A percentile compares a stretch with the other conserved stretches of the same genome.
phyloP scores from a whole-genome alignment of 2,113 vertebrate species.

The Entelurus aequoreus region DNA sequence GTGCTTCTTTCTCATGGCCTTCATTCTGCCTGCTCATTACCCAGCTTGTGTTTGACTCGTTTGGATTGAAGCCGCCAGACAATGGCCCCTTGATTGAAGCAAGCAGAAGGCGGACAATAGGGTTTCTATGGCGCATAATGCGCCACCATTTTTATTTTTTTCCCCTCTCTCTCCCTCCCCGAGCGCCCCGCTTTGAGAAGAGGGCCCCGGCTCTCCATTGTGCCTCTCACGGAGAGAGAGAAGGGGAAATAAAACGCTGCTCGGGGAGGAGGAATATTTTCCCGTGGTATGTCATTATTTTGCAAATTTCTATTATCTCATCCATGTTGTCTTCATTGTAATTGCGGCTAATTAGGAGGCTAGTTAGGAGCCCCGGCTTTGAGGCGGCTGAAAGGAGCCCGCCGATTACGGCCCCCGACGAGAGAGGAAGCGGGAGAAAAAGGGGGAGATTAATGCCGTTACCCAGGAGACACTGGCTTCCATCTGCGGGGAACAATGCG shows the following conservation, averaged over 20 bases:
- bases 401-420: conserved; percentile 97
- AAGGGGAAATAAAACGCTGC: conserved; percentile 83
- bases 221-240: conserved; percentile 73
- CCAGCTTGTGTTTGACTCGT: conserved; percentile 98
- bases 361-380: conserved; percentile 99
- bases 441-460: conserved; percentile 99
- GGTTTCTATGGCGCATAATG: conserved; percentile 98
- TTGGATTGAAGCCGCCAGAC: conserved; percentile 99
- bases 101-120: conserved; percentile 98
- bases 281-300: conserved; percentile 99
- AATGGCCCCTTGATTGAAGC: conserved; percentile 99
- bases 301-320: conserved; percentile 99
- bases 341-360: conserved; percentile 99
- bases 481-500: conserved; percentile 99
- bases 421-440: conserved; percentile 98
- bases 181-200: conserved; percentile 90
- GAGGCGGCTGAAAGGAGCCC: conserved; percentile 99
- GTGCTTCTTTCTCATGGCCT: not conserved
- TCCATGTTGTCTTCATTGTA: conserved; percentile 99
- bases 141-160: conserved; percentile 91
- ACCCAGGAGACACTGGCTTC: conserved; percentile 99
- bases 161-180: conserved; percentile 27
- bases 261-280: conserved; percentile 99
- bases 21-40: conserved; percentile 85
- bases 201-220: conserved; percentile 93